phyloP scores from a whole-genome alignment of 2,888 invertebrate genomes.

The Acheta domesticus region DNA sequence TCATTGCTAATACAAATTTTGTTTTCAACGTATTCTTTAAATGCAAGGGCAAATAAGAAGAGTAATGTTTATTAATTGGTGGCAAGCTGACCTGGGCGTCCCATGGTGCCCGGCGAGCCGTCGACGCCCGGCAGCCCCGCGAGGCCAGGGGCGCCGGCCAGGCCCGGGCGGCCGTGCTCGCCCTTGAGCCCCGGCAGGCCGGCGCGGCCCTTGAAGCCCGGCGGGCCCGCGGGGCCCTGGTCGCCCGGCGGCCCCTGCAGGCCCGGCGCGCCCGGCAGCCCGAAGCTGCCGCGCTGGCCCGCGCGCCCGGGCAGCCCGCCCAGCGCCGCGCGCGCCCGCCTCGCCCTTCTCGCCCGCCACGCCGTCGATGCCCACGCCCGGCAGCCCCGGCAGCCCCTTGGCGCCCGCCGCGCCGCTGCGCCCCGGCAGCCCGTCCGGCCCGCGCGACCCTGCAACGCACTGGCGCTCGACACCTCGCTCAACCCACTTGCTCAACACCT shows the following conservation, averaged over 20 bases:
- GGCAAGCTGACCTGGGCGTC: constrained; percentile 38
- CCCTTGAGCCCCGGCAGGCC: constrained; percentile 39
- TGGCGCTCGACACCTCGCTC: constrained; percentile 40
- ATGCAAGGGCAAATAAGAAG: too few relatives aligned
- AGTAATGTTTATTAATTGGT: too few relatives aligned
- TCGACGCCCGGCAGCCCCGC: constrained; percentile 40
- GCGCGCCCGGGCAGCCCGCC: constrained; percentile 53
- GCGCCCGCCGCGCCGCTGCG: constrained; percentile 46
- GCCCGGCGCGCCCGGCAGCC: constrained; percentile 44
- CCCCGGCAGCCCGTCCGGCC: constrained; percentile 48
- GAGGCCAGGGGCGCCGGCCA: constrained; percentile 40
- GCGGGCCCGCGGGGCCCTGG: constrained; percentile 39
- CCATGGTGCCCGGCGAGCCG: constrained; percentile 43
- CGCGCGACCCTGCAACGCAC: constrained; percentile 55
- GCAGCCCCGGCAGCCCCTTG: constrained; percentile 40
- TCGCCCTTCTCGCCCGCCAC: constrained; percentile 42
- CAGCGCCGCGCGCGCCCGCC: constrained; percentile 50
- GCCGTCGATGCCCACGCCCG: constrained; percentile 44
- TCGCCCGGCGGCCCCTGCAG: constrained; percentile 42
- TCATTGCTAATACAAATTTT: too few relatives aligned
- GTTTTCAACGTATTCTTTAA: too few relatives aligned
- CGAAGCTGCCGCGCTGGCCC: constrained; percentile 47
- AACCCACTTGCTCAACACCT: too few relatives aligned
- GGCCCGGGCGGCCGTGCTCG: constrained; percentile 39
- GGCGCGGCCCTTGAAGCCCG: constrained; percentile 34